Evolutionary conservation across 2,113 vertebrate species (phyloP).

Genomic region (Daphoenositta chrysoptera): DNA sequence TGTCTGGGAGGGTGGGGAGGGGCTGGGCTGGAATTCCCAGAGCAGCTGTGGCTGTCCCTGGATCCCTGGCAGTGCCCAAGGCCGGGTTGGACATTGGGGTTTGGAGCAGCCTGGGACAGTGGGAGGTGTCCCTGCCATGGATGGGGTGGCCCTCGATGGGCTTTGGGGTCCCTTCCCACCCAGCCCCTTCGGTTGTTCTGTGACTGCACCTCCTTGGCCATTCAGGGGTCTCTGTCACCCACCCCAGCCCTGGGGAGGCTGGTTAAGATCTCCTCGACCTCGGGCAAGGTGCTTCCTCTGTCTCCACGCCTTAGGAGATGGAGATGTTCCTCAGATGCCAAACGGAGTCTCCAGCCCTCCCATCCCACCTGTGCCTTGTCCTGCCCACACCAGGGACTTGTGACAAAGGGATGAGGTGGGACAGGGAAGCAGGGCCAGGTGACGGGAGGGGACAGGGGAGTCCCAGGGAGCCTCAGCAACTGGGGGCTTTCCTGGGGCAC

Average conservation of each 20-base stretch:
- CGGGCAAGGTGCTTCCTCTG: not conserved
- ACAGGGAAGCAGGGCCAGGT: not conserved
- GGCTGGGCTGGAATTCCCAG: not conserved
- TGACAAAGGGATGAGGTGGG: too few species aligned
- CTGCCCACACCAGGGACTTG: not conserved
- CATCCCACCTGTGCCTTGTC: not conserved
- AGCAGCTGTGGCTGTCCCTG: not conserved
- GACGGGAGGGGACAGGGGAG: not conserved
- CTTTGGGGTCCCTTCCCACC: accelerated
- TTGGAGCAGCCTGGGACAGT: accelerated
- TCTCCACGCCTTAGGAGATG: too few species aligned
- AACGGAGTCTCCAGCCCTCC: not conserved
- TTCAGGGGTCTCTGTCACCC: not conserved
- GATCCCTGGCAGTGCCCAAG: not conserved
- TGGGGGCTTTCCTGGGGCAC: not conserved
- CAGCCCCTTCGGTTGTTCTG: accelerated
- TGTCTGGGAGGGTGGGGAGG: too few species aligned
- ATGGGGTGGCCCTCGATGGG: accelerated
- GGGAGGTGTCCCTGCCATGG: not conserved
- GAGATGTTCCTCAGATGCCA: not conserved
- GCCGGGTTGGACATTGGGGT: not conserved
- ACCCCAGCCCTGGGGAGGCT: not conserved
- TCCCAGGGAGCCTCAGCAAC: not conserved
- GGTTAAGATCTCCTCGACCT: not conserved
- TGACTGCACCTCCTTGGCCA: not conserved